Percentiles rank a stretch among this genome's conserved stretches.
phyloP scores from a whole-genome alignment of 2,113 vertebrate genomes.

The Petrocephalus zakoni region DNA sequence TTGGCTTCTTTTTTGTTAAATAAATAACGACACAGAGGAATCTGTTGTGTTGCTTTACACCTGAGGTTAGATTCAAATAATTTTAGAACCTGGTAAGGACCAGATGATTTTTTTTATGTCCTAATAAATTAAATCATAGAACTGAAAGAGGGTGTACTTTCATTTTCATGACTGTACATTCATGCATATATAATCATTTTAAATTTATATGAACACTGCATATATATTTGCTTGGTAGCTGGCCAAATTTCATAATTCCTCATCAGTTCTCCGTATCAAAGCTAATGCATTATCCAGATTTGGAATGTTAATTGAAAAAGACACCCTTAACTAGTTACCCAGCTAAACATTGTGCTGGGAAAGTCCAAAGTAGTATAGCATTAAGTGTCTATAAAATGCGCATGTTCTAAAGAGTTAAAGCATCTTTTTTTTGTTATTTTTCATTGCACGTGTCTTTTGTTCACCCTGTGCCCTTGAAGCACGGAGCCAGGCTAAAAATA shows the following conservation, averaged over 20 bases:
- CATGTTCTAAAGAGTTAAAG: background rate
- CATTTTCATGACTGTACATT: background rate
- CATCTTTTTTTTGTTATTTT: background rate
- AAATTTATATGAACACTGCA: background rate
- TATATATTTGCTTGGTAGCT: background rate
- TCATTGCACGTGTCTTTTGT: background rate
- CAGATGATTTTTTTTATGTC: too few species aligned
- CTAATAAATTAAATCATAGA: too few species aligned
- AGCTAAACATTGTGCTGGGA: background rate
- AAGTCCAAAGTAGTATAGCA: background rate
- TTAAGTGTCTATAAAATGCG: background rate
- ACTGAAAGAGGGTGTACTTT: too few species aligned
- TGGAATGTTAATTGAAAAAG: background rate
- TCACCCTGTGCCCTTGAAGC: background rate
- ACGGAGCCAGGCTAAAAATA: conserved; percentile 12
- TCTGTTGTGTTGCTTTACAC: too few species aligned
- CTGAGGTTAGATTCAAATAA: too few species aligned
- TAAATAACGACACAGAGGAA: too few species aligned
- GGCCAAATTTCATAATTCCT: background rate
- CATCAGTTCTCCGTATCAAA: background rate
- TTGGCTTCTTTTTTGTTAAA: too few species aligned
- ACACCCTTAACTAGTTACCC: background rate
- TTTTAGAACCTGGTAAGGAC: too few species aligned
- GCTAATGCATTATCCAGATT: background rate
- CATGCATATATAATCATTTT: background rate